Conservation (phyloP, 2,113 vertebrate genomes). For the Carassius gibelio region DNA sequence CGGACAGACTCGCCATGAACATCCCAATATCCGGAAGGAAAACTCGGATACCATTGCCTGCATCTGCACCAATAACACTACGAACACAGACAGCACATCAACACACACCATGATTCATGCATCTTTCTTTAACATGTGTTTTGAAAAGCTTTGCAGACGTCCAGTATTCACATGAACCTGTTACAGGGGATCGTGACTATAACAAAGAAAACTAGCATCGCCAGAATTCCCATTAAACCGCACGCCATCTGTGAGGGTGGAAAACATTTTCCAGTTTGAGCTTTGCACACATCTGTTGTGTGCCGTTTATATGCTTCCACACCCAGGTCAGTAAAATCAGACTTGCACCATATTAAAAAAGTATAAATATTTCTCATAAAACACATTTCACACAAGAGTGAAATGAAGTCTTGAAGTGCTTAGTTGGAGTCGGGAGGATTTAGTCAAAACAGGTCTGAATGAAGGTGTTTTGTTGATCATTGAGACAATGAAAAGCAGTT, state of each 20-base stretch:
- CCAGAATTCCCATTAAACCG: slow-evolving; percentile 14
- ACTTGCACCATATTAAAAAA: slow-evolving; percentile 60
- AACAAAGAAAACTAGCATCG: not conserved
- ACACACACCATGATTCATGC: too few species aligned
- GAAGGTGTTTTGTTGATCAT: not conserved
- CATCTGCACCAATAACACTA: slow-evolving; percentile 91
- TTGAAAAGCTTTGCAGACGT: too few species aligned
- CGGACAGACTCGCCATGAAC: slow-evolving; percentile 87
- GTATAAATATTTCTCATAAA: slow-evolving; percentile 65
- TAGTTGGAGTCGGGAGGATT: not conserved
- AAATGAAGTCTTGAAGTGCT: slow-evolving; percentile 7
- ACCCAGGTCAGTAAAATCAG: slow-evolving; percentile 74
- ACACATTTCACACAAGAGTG: slow-evolving; percentile 40
- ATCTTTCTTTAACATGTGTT: too few species aligned
- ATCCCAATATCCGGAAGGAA: slow-evolving; percentile 95
- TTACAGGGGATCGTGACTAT: slow-evolving; percentile 1
- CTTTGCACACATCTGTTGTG: slow-evolving; percentile 59
- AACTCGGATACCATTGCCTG: slow-evolving; percentile 92
- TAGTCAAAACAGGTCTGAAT: not conserved
- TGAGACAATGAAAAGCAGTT: not conserved
- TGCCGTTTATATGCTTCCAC: slow-evolving; percentile 69
- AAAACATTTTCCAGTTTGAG: slow-evolving; percentile 54
- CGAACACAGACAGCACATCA: slow-evolving; percentile 37
- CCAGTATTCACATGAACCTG: too few species aligned
- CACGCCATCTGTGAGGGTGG: slow-evolving; percentile 58